These are phyloP conservation scores for Drosophila ohnishii DNA, from an alignment of 1,140 invertebrate genomes.

Conservation along the genomic window DNA sequence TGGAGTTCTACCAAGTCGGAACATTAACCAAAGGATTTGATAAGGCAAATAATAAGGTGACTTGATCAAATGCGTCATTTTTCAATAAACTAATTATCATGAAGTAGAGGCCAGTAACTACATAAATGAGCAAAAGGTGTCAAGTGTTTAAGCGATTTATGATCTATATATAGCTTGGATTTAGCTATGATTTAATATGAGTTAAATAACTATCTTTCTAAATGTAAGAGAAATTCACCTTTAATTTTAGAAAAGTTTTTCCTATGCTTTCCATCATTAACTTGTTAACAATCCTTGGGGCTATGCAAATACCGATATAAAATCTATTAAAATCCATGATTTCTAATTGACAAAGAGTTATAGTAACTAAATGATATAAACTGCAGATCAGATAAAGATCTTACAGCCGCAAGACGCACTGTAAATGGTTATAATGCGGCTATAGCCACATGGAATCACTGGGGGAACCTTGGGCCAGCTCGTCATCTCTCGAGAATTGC, in stretches of 20 bases:
- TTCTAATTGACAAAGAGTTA: background rate
- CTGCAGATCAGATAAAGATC: conserved; percentile 3
- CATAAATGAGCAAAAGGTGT: background rate
- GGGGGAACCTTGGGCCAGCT: conserved; percentile 45
- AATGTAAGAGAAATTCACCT: no score
- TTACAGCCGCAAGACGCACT: conserved; percentile 10
- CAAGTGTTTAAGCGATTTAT: background rate
- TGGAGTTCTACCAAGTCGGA: background rate
- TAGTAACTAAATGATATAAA: background rate
- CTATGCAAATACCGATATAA: no score
- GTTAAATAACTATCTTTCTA: background rate
- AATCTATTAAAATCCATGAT: background rate
- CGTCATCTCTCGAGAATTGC: conserved; percentile 28
- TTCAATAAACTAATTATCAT: background rate
- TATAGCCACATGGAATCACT: conserved; percentile 1
- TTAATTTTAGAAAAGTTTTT: no score
- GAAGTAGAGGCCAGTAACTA: background rate
- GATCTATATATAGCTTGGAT: background rate
- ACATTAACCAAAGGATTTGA: background rate
- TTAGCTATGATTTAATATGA: background rate
- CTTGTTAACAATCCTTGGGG: no score
- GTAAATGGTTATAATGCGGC: conserved; percentile 6
- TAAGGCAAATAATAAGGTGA: background rate
- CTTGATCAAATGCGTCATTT: conserved; percentile 12
- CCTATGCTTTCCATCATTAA: no score